phyloP scores from a whole-genome alignment of 2,888 invertebrate species.

The Netelia inedita region DNA sequence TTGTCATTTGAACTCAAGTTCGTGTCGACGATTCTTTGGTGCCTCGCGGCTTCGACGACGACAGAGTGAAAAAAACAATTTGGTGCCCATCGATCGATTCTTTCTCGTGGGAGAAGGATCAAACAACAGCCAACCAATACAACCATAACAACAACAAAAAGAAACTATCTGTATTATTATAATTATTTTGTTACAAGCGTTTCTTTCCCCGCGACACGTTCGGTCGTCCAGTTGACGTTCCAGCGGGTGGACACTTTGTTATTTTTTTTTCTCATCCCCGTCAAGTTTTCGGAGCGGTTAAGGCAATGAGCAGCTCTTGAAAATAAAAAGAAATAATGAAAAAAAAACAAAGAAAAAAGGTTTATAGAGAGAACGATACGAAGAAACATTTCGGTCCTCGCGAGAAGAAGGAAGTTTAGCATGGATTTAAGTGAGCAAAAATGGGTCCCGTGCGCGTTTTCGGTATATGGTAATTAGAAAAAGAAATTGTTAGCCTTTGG shows the following conservation, averaged over 20 bases:
- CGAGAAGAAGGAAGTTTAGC: not conserved
- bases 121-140: not conserved
- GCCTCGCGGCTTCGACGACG: not conserved
- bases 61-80: too few species aligned
- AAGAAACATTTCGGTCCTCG: not conserved
- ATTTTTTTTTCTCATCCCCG: not conserved
- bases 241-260: not conserved
- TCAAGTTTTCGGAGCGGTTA: not conserved
- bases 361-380: not conserved
- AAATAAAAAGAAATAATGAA: not conserved
- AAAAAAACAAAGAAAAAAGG: not conserved
- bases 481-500: conserved; percentile 31
- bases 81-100: not conserved
- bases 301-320: not conserved
- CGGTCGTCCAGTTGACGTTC: not conserved
- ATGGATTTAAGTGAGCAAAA: not conserved
- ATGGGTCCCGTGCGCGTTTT: conserved; percentile 31
- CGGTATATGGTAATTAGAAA: conserved; percentile 36
- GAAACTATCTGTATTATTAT: conserved; percentile 34
- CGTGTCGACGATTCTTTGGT: not conserved
- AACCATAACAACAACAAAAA: conserved; percentile 19
- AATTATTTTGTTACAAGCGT: conserved; percentile 23
- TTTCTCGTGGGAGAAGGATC: not conserved
- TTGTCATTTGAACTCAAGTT: not conserved
- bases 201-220: not conserved